A percentile compares a stretch with the other conserved stretches of the same genome.
Conservation (phyloP, 2,113 vertebrate species). For the Pagrus major region DNA sequence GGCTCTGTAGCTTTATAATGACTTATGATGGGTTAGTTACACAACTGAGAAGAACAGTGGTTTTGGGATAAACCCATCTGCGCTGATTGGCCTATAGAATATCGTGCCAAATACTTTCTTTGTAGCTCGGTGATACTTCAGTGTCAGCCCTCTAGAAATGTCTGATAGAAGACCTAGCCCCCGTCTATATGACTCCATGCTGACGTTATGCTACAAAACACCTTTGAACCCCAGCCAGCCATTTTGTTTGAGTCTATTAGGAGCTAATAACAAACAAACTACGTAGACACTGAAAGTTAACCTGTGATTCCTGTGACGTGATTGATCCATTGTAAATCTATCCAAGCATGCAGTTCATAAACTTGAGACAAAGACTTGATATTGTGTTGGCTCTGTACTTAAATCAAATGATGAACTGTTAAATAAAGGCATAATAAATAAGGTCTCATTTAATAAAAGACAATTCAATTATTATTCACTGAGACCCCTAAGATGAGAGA, state of each 20-base stretch:
- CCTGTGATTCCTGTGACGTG: not conserved
- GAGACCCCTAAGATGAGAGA: too few relatives aligned
- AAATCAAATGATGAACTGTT: not conserved
- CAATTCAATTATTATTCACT: too few relatives aligned
- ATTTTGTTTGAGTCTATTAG: conserved; percentile 40
- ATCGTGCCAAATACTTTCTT: conserved; percentile 69
- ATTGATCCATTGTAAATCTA: not conserved
- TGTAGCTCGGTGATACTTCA: conserved; percentile 61
- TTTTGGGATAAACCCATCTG: conserved; percentile 60
- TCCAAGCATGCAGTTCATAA: not conserved
- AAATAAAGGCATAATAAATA: not conserved
- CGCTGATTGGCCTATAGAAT: conserved; percentile 66
- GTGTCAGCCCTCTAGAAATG: conserved; percentile 76
- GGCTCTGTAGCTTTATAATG: conserved; percentile 58
- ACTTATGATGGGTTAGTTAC: conserved; percentile 68
- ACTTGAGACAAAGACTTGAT: not conserved
- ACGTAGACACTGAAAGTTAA: not conserved
- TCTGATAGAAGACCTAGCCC: conserved; percentile 59
- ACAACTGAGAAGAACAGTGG: conserved; percentile 60
- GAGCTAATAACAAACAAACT: conserved; percentile 13
- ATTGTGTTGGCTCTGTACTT: not conserved
- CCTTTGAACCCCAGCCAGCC: conserved; percentile 22
- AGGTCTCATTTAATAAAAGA: not conserved
- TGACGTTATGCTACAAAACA: conserved; percentile 52
- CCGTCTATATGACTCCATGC: conserved; percentile 59